Evolutionary conservation across 2,113 vertebrate genomes (phyloP).

Genomic region (Syngnathus typhle): DNA sequence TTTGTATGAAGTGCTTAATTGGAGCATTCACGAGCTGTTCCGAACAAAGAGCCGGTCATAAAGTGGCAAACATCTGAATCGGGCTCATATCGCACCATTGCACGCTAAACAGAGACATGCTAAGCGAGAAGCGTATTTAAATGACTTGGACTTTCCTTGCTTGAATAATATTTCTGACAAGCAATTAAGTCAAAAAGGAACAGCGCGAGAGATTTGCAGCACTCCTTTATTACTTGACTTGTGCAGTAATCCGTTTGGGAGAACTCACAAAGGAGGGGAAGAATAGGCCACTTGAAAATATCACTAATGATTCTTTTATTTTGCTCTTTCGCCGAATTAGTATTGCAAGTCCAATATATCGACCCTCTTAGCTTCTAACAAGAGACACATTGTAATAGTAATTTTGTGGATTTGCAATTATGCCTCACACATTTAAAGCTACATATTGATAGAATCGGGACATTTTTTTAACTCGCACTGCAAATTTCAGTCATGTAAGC

Average conservation of each 20-base stretch:
- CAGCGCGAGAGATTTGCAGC: not conserved
- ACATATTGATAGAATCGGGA: not conserved
- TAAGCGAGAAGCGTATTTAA: not conserved
- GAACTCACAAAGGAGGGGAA: not conserved
- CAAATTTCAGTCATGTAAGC: not conserved
- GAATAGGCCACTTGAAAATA: not conserved
- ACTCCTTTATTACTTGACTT: not conserved
- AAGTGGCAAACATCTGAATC: constrained; percentile 26
- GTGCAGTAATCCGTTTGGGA: not conserved
- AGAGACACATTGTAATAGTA: not conserved
- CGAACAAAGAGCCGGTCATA: constrained; percentile 55
- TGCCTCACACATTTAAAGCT: not conserved
- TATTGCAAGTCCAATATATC: not conserved
- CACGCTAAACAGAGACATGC: constrained; percentile 6
- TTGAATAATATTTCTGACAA: not conserved
- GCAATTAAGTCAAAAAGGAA: not conserved
- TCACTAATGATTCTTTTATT: not conserved
- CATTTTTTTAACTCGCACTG: too few species aligned
- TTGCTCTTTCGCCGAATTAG: not conserved
- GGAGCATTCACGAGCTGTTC: constrained; percentile 31
- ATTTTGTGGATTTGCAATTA: not conserved
- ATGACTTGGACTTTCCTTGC: not conserved
- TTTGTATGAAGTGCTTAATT: constrained; percentile 43
- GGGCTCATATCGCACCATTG: constrained; percentile 5
- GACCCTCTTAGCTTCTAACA: too few species aligned